These are phyloP conservation scores for Kradibia gibbosae DNA, from an alignment of 1,140 invertebrate genomes.

Conservation along the genomic window DNA sequence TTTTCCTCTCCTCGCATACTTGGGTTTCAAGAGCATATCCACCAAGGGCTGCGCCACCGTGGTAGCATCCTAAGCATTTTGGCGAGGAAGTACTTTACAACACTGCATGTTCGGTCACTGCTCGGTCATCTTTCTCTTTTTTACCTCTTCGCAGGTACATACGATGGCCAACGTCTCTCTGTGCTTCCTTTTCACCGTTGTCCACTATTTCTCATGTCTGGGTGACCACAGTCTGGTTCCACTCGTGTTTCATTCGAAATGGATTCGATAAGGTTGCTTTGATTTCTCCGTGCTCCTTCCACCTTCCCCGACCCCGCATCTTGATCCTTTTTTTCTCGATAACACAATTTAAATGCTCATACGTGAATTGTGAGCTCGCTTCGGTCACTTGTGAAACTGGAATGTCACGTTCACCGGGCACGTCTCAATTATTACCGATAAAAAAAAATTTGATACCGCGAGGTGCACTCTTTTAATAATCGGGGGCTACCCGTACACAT, in stretches of 20 bases:
- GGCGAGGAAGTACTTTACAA: not conserved
- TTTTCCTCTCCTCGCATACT: not conserved
- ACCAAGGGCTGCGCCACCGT: not conserved
- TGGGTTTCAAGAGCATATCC: not conserved
- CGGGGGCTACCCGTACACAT: not conserved
- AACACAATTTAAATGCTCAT: not conserved
- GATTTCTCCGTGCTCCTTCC: not conserved
- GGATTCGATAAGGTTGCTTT: not conserved
- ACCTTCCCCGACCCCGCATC: not conserved
- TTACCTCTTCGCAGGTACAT: too few species aligned
- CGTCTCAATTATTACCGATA: conserved; percentile 15
- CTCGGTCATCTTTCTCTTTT: not conserved
- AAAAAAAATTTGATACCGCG: not conserved
- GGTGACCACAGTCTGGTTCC: conserved; percentile 31
- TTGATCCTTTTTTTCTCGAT: not conserved
- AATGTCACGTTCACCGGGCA: conserved; percentile 26
- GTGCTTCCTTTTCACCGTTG: conserved; percentile 40
- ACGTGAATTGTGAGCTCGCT: not conserved
- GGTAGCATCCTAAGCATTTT: conserved; percentile 11
- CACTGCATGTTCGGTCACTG: too few species aligned
- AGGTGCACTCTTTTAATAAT: not conserved
- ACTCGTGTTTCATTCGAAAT: not conserved
- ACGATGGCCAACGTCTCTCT: too few species aligned
- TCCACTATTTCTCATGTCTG: conserved; percentile 52
- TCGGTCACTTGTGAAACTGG: conserved; percentile 21